A percentile compares a stretch with the other conserved stretches of the same genome.
Conservation (phyloP, 2,888 invertebrate genomes). For the Chironomus riparius region DNA sequence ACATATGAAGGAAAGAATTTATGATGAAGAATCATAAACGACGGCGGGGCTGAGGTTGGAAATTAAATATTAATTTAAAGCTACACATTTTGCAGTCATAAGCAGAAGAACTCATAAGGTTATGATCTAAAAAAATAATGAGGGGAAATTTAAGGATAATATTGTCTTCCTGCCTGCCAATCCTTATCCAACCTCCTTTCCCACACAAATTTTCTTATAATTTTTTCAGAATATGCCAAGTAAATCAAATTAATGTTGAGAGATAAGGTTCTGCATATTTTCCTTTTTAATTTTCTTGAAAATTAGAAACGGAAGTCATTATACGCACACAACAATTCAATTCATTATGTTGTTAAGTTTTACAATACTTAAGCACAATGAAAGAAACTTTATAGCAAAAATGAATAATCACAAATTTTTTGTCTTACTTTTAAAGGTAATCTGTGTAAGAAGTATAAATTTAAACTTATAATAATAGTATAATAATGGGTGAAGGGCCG, state of each 20-base stretch:
- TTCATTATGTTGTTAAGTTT: not conserved
- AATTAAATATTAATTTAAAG: constrained; percentile 26
- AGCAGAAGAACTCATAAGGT: not conserved
- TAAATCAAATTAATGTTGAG: constrained; percentile 20
- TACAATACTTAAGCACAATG: no score
- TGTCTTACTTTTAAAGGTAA: no score
- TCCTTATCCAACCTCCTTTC: not conserved
- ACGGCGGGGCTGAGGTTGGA: not conserved
- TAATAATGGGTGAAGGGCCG: no score
- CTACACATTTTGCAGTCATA: not conserved
- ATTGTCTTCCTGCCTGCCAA: not conserved
- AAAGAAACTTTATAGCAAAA: no score
- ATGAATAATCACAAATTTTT: no score
- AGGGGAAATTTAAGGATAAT: no score
- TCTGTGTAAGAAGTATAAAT: no score
- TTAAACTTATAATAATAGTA: no score
- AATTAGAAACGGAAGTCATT: constrained; percentile 17
- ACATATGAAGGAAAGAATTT: not conserved
- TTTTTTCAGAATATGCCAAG: not conserved
- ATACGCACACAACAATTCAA: constrained; percentile 18
- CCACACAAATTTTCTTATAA: not conserved
- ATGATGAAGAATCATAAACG: not conserved
- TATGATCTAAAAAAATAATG: not conserved
- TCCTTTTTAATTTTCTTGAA: not conserved
- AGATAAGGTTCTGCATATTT: constrained; percentile 7